These are phyloP conservation scores for Stratiomys singularior DNA, from an alignment of 2,888 invertebrate genomes.

Conservation along the genomic window DNA sequence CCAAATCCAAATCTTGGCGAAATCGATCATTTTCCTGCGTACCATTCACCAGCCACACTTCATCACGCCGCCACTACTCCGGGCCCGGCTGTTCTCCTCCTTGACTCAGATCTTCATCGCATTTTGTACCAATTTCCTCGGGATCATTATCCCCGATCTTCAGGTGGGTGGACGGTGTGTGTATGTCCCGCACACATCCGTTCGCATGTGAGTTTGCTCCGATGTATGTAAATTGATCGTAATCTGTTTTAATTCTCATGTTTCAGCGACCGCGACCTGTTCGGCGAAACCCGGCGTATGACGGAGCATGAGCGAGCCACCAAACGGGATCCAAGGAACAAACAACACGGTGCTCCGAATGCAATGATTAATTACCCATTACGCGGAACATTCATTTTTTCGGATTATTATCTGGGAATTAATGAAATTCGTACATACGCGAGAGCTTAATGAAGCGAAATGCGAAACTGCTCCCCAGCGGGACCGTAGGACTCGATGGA, in stretches of 20 bases:
- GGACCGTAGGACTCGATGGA: not conserved
- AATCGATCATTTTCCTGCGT: conserved; percentile 28
- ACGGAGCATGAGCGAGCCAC: not conserved
- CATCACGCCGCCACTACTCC: not conserved
- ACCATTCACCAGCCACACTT: not conserved
- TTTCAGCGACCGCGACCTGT: conserved; percentile 23
- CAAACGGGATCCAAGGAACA: not conserved
- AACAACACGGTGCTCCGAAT: conserved; percentile 1
- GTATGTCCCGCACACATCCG: not conserved
- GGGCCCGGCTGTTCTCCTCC: not conserved
- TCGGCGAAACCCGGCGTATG: conserved; percentile 9
- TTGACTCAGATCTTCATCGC: not conserved
- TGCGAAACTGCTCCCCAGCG: not conserved
- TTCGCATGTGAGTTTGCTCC: not conserved
- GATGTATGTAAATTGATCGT: conserved; percentile 31
- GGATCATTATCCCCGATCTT: conserved; percentile 39
- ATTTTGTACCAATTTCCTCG: conserved; percentile 15
- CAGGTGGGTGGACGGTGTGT: conserved; percentile 23
- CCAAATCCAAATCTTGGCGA: conserved; percentile 22
- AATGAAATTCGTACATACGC: conserved; percentile 25
- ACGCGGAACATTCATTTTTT: conserved; percentile 21
- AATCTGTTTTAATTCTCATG: conserved; percentile 39
- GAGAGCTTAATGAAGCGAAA: conserved; percentile 23
- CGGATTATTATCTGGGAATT: conserved; percentile 38
- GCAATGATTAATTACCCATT: conserved; percentile 33